Conservation (phyloP, 1,140 invertebrate species). For the Copidosoma floridanum region DNA sequence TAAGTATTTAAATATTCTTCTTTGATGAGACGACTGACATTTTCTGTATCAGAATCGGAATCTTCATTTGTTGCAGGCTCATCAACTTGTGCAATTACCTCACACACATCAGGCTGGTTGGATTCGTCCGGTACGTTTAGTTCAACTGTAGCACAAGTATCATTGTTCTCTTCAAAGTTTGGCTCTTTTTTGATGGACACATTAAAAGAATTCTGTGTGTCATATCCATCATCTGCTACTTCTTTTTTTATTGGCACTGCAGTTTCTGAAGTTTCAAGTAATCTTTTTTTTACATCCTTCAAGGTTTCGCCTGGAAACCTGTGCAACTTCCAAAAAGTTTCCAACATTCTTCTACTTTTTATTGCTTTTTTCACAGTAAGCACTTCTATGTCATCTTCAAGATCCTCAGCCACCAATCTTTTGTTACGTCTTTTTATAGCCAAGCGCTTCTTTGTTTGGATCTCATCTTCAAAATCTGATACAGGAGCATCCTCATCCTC, state of each 20-base stretch:
- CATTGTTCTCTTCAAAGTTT: neutral
- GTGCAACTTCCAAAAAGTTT: constrained; percentile 22
- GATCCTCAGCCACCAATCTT: neutral
- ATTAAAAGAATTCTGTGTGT: neutral
- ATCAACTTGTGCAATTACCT: neutral
- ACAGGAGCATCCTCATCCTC: constrained; percentile 6
- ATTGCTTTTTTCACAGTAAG: constrained; percentile 2
- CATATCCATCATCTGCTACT: neutral
- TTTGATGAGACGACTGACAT: constrained; percentile 7
- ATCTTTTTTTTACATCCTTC: constrained; percentile 9
- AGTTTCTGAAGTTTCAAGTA: neutral
- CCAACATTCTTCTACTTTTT: constrained; percentile 16
- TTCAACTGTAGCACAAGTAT: no score
- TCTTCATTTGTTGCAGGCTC: neutral
- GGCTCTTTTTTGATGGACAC: constrained; percentile 1
- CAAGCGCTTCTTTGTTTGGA: neutral
- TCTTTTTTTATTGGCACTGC: neutral
- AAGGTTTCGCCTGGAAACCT: constrained; percentile 21
- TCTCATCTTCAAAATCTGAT: constrained; percentile 5
- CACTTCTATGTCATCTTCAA: neutral
- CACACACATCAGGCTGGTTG: no score
- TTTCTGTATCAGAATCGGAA: constrained; percentile 18
- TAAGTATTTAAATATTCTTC: constrained; percentile 1
- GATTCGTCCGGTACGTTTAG: no score
- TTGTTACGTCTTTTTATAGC: constrained; percentile 3